A percentile compares a stretch with the other conserved stretches of the same genome.
These are phyloP conservation scores for Lates calcarifer DNA, from an alignment of 2,113 vertebrate genomes.

Conservation along the genomic window DNA sequence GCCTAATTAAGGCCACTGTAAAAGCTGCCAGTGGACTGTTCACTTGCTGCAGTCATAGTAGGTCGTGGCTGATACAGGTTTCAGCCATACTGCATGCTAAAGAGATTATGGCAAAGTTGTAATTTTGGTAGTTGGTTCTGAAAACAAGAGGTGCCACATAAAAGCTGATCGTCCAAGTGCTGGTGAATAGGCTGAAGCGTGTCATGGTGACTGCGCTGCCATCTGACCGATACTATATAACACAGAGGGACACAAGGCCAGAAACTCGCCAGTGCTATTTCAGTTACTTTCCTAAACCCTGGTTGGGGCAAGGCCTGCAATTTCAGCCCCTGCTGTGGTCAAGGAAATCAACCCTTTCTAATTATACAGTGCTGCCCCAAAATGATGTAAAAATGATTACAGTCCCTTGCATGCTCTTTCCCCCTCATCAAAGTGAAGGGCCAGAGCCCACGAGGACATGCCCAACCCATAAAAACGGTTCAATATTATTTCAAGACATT, in stretches of 20 bases:
- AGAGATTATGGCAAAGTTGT: constrained; percentile 75
- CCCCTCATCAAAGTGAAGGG: constrained; percentile 79
- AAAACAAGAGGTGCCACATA: constrained; percentile 81
- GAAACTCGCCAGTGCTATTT: constrained; percentile 79
- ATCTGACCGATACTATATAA: constrained; percentile 75
- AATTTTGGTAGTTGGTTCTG: constrained; percentile 80
- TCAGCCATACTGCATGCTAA: constrained; percentile 68
- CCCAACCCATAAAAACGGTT: constrained; percentile 68
- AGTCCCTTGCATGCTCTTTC: constrained; percentile 74
- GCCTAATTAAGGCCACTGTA: neutral
- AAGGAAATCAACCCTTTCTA: constrained; percentile 83
- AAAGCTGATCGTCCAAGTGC: constrained; percentile 68
- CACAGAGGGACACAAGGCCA: constrained; percentile 68
- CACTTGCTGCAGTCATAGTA: constrained; percentile 39
- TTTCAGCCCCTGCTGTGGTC: constrained; percentile 83
- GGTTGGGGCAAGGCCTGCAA: constrained; percentile 80
- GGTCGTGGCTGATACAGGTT: constrained; percentile 58
- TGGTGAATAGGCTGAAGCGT: constrained; percentile 67
- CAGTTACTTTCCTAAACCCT: constrained; percentile 75
- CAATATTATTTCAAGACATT: constrained; percentile 74
- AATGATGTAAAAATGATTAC: constrained; percentile 85
- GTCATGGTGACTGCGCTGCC: constrained; percentile 66
- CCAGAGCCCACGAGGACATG: constrained; percentile 71
- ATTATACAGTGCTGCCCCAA: constrained; percentile 80
- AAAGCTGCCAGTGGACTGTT: constrained; percentile 22